Evolutionary conservation across 2,113 vertebrate species (phyloP), one percentile per base, ranked within the genome.

Genomic region (Antechinus stuartii): DNA sequence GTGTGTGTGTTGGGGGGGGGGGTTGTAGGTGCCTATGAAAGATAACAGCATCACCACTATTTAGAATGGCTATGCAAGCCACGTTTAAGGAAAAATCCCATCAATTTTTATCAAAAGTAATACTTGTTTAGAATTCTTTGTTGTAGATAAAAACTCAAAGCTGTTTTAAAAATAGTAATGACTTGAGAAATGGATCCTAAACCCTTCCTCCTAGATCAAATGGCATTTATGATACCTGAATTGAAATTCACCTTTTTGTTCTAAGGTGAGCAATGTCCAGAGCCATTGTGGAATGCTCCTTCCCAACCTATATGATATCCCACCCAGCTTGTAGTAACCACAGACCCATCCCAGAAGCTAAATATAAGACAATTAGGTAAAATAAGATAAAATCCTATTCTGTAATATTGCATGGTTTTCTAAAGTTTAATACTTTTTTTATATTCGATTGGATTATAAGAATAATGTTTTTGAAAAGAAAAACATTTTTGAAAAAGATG

Each of bases 211-310:
- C 94, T 35, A 96, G 96, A 12, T 92, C 96, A 97, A 96, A 97
- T 96, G 97, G 96, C 97, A 96, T 92, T 97, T 97, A 96, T 98
- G 97, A 97, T 95, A n/a, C 49, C 91, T 96, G 56, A 95, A 96
- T 56, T 68, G 93, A 25, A 97, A 96, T 92, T 98, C 98, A 98
- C 98, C 94, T 97, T 94, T 84, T 97, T 91, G 95, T 95, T 98
- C 96, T 97, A 97, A 98, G 97, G 96, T 96, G 97, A 98, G 97
- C 97, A 98, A 98, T 98, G 98, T 98, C 98, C 96, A 98, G 97
- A 97, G 96, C 96, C 96, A 98, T 96, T 50, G 98, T 97, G 97
- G 93, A 98, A 97, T 98, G 96, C 97, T 98, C 96, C 97, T 98
- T 98, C 96, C 97, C 93, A 96, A 97, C 90, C 95, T 96, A 97